Conservation (phyloP, 1,140 invertebrate genomes). For the Coenobita brevimanus region DNA sequence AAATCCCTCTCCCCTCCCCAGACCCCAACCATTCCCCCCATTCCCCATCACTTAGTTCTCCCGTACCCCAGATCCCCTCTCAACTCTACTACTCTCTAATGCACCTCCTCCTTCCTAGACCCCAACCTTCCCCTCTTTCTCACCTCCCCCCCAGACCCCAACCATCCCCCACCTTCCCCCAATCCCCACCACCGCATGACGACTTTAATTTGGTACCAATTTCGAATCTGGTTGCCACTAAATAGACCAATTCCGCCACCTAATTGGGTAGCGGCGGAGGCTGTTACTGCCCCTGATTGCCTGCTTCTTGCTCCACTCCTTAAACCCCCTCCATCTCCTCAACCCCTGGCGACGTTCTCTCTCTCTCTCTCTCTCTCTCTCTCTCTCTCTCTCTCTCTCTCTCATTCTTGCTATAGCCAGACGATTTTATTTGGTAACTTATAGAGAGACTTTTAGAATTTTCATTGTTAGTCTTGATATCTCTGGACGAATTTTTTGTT, state of each 20-base stretch:
- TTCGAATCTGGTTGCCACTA: background rate
- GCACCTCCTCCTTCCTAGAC: background rate
- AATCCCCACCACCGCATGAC: background rate
- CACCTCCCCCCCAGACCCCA: background rate
- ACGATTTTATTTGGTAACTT: too few relatives aligned
- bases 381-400: too few relatives aligned
- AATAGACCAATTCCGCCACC: constrained; percentile 30
- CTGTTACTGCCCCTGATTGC: constrained; percentile 9
- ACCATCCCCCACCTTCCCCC: background rate
- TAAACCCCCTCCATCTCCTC: too few relatives aligned
- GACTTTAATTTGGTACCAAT: constrained; percentile 23
- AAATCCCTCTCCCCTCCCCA: background rate
- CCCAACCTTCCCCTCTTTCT: background rate
- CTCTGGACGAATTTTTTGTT: too few relatives aligned
- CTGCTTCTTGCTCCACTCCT: background rate
- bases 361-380: too few relatives aligned
- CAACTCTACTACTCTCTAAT: background rate
- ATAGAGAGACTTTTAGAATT: too few relatives aligned
- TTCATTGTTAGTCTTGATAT: too few relatives aligned
- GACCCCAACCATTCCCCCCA: background rate
- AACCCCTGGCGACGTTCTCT: too few relatives aligned
- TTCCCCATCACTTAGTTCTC: too few relatives aligned
- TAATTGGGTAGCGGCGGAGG: background rate
- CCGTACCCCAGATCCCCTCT: too few relatives aligned
- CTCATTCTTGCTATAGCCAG: too few relatives aligned